A percentile compares a stretch with the other conserved stretches of the same genome.
Conservation (phyloP, 2,888 invertebrate genomes). For the Caenorhabditis angaria region DNA sequence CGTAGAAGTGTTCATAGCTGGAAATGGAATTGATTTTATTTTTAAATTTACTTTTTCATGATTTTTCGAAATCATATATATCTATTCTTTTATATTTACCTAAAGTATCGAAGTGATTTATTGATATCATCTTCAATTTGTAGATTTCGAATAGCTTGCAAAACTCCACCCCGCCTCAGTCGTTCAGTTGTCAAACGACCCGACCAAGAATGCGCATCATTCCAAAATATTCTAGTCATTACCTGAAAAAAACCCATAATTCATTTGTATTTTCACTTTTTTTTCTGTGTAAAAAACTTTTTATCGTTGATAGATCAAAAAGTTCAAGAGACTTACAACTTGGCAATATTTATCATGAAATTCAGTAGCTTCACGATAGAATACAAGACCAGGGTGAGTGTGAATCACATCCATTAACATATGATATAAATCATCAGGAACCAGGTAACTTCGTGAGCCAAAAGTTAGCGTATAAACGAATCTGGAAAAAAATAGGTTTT, state of each 20-base stretch:
- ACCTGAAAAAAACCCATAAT: constrained; percentile 77
- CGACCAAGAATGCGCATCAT: constrained; percentile 95
- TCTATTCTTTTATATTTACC: constrained; percentile 20
- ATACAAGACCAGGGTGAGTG: constrained; percentile 84
- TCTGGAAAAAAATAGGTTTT: constrained; percentile 21
- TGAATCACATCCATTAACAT: constrained; percentile 88
- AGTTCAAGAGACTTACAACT: constrained; percentile 79
- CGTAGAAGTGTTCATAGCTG: constrained; percentile 99
- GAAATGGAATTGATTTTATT: constrained; percentile 75
- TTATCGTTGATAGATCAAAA: not conserved
- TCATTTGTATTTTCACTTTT: not conserved
- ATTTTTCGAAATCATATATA: no score
- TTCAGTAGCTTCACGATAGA: constrained; percentile 95
- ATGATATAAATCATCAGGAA: constrained; percentile 90
- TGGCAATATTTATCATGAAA: constrained; percentile 98
- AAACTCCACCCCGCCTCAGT: constrained; percentile 85
- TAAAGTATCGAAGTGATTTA: constrained; percentile 55
- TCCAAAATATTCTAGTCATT: constrained; percentile 95
- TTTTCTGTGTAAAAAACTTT: not conserved
- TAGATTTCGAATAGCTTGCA: constrained; percentile 62
- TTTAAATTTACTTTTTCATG: no score
- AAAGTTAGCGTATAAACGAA: constrained; percentile 75
- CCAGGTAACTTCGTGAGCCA: constrained; percentile 73
- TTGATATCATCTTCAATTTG: constrained; percentile 64
- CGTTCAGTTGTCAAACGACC: constrained; percentile 89